phyloP scores from a whole-genome alignment of 2,113 vertebrate species.

The Brachyhypopomus gauderio region DNA sequence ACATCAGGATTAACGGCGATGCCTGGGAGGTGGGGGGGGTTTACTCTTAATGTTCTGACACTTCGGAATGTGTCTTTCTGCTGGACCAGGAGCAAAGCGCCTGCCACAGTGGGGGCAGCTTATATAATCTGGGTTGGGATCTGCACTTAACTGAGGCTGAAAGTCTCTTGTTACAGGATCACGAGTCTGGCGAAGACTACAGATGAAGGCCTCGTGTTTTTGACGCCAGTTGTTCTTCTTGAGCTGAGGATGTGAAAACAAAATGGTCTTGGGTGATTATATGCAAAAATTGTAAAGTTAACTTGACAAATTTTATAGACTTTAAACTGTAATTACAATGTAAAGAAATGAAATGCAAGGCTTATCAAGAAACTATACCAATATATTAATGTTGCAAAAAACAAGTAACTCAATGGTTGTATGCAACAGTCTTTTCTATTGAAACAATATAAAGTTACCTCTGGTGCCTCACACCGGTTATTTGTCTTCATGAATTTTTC shows the following conservation, averaged over 20 bases:
- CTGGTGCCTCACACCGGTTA: conserved; percentile 53
- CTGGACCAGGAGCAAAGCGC: conserved; percentile 72
- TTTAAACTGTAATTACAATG: neutral
- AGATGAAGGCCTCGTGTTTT: conserved; percentile 73
- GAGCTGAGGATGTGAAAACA: conserved; percentile 45
- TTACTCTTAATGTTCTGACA: conserved; percentile 76
- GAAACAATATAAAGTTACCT: conserved; percentile 67
- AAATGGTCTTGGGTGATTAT: neutral
- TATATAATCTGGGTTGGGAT: conserved; percentile 71
- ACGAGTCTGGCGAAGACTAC: conserved; percentile 63
- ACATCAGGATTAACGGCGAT: conserved; percentile 21
- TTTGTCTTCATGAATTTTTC: conserved; percentile 76
- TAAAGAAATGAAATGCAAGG: neutral
- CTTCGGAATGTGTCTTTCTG: conserved; percentile 76
- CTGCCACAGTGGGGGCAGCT: conserved; percentile 76
- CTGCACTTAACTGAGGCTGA: conserved; percentile 51
- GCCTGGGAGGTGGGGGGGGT: conserved; percentile 69
- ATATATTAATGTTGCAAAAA: neutral
- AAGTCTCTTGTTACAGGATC: conserved; percentile 58
- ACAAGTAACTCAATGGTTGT: neutral
- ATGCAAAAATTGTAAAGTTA: neutral
- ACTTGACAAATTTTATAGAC: neutral
- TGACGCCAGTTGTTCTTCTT: conserved; percentile 72
- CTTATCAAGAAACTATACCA: neutral
- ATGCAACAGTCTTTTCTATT: neutral